A percentile compares a stretch with the other conserved stretches of the same genome.
Evolutionary conservation across 2,113 vertebrate species (phyloP).

Genomic region (Mohoua ochrocephala): DNA sequence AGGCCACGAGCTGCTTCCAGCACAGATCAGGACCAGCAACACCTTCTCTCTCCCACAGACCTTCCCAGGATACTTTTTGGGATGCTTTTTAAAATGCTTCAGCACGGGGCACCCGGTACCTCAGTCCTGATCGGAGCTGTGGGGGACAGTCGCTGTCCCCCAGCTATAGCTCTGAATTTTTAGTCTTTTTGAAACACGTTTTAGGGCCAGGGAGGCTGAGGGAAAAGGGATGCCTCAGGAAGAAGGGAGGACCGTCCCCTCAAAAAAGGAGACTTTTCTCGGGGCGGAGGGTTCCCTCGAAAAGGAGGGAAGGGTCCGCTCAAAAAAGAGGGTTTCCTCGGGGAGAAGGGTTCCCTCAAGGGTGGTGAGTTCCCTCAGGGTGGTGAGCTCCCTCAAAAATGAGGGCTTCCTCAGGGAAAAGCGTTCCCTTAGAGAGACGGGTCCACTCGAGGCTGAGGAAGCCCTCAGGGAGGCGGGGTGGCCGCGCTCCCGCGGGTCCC

Average conservation of each 20-base stretch:
- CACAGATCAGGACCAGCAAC: no score
- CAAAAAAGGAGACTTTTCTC: rapidly evolving
- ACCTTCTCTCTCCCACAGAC: neutral
- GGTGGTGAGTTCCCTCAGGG: no score
- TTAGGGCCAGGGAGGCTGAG: neutral
- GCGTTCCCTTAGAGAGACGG: no score
- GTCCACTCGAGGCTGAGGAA: neutral
- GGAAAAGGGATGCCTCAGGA: neutral
- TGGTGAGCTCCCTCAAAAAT: no score
- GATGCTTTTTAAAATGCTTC: rapidly evolving
- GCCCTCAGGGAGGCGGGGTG: rapidly evolving
- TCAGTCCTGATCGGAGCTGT: rapidly evolving
- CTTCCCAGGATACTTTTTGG: neutral
- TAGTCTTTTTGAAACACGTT: rapidly evolving
- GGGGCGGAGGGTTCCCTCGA: no score
- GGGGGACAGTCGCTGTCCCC: rapidly evolving
- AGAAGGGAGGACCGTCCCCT: no score
- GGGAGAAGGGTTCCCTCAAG: no score
- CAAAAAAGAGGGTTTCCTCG: no score
- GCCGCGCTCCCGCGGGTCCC: rapidly evolving
- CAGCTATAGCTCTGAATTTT: neutral
- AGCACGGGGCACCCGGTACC: rapidly evolving
- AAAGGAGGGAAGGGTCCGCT: neutral
- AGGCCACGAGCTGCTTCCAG: neutral
- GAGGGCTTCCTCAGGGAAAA: no score